phyloP scores from a whole-genome alignment of 2,888 invertebrate species.

The Anticlea derivata region DNA sequence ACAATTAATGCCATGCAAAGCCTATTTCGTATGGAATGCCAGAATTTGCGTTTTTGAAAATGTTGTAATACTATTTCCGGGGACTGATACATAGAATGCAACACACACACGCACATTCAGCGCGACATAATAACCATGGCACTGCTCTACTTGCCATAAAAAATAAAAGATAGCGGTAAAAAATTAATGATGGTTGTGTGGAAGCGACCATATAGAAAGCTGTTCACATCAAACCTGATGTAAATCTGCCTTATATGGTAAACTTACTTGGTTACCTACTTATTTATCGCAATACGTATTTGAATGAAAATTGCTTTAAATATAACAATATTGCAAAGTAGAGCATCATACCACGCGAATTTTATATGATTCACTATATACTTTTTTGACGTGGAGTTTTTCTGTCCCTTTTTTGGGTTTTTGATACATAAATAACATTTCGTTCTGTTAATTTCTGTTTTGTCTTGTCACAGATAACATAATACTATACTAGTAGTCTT shows the following conservation, averaged over 20 bases:
- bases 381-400: too few species aligned
- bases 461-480: too few species aligned
- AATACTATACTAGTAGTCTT: too few species aligned
- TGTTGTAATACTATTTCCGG: too few species aligned
- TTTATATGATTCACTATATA: background rate
- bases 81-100: too few species aligned
- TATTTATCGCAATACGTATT: slow-evolving; percentile 27
- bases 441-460: too few species aligned
- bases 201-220: slow-evolving; percentile 47
- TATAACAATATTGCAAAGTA: slow-evolving; percentile 2
- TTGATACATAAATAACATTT: too few species aligned
- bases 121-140: slow-evolving; percentile 11
- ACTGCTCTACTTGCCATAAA: slow-evolving; percentile 32
- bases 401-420: too few species aligned
- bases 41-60: too few species aligned
- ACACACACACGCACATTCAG: background rate
- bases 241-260: slow-evolving; percentile 32
- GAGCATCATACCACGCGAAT: background rate
- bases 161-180: slow-evolving; percentile 41
- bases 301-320: slow-evolving; percentile 34
- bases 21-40: background rate
- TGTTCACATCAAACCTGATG: slow-evolving; percentile 34
- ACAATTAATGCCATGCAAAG: background rate
- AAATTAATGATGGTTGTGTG: slow-evolving; percentile 34
- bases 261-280: too few species aligned